Evolutionary conservation across 37 sponge, comb jelly and placozoan species (phyloP).

Genomic region (Petrosia ficiformis): DNA sequence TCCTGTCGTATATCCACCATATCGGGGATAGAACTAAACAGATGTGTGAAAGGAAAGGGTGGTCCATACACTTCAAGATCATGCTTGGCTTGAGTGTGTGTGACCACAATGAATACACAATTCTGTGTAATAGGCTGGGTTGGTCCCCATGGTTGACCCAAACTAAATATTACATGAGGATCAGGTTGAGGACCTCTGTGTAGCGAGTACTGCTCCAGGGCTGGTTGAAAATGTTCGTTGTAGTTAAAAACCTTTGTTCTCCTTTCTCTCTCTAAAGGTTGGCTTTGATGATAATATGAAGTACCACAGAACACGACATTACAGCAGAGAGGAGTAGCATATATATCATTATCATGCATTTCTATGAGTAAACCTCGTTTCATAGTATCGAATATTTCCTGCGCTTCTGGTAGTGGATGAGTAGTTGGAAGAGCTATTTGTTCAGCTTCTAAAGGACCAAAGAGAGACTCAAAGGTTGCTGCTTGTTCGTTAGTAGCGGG

Average conservation of each 20-base stretch:
- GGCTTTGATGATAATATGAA: constrained; percentile 20
- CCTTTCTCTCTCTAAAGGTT: constrained; percentile 25
- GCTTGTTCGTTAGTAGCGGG: background rate
- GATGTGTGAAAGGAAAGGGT: constrained; percentile 4
- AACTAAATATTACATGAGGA: constrained; percentile 54
- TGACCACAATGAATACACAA: constrained; percentile 53
- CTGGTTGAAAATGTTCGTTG: constrained; percentile 31
- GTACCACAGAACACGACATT: constrained; percentile 35
- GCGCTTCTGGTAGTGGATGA: constrained; percentile 38
- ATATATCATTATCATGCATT: constrained; percentile 35
- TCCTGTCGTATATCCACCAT: constrained; percentile 32
- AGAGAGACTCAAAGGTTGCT: background rate
- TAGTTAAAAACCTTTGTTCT: constrained; percentile 69
- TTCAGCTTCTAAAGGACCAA: constrained; percentile 27
- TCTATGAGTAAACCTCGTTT: constrained; percentile 47
- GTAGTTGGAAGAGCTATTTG: constrained; percentile 20
- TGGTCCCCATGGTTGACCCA: constrained; percentile 84
- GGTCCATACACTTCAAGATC: constrained; percentile 40
- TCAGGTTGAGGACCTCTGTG: constrained; percentile 37
- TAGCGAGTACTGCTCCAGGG: constrained; percentile 36
- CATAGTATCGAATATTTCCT: constrained; percentile 48
- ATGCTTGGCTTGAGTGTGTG: constrained; percentile 38
- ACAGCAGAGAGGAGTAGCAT: constrained; percentile 52
- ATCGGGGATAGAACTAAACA: constrained; percentile 20
- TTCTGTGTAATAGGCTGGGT: constrained; percentile 57